Evolutionary conservation across 1,140 invertebrate species (phyloP), one percentile per base, ranked within the genome.

Genomic region (Leptoteleia sp.): DNA sequence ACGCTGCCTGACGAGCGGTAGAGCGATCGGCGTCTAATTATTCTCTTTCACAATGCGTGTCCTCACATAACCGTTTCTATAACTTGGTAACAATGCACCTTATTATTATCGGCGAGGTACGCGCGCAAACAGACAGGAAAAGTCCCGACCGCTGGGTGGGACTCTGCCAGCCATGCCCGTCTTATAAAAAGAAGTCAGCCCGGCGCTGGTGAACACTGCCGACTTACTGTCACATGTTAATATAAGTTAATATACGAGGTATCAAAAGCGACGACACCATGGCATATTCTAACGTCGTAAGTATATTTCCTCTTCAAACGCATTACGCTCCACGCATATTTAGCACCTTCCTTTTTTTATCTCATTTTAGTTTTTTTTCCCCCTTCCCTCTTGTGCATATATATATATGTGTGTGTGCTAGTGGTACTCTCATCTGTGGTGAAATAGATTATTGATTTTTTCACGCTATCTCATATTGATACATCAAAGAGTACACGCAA

Each of bases 1-100:
- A 48, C 35, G 33, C 13, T 13, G 15, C 1, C 5, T 31, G 37
- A 22, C 31, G 13, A 35, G 5, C 15, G 1, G 15, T 4, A 3
- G 22, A 25, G 22, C 45, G 37, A 71, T 52, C 40, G n/a, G 12
- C 62, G 13, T 73, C 70, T 79, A 75, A 79, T 79, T 75, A 79
- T 70, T 64, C 4, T 52, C 64, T 79, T 75, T 73, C 70, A 70
- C 59, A 79, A 79, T 47, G 64, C 76, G 64, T 70, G 76, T 79
- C 70, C 38, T 79, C 70, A 79, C 76, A 72, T 73, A 59, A 35
- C 64, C 11, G 43, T 73, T 62, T 65, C 50, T 65, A 59, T 73
- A 65, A 57, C 62, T 42, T 57, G 43, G 11, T 70, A 68, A 79
- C 76, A 79, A 79, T 70, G 52, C 50, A 73, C 62, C 70, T 64